These are phyloP conservation scores for Paradoxurus hermaphroditus DNA, from an alignment of 2,113 vertebrate genomes.

Conservation along the genomic window DNA sequence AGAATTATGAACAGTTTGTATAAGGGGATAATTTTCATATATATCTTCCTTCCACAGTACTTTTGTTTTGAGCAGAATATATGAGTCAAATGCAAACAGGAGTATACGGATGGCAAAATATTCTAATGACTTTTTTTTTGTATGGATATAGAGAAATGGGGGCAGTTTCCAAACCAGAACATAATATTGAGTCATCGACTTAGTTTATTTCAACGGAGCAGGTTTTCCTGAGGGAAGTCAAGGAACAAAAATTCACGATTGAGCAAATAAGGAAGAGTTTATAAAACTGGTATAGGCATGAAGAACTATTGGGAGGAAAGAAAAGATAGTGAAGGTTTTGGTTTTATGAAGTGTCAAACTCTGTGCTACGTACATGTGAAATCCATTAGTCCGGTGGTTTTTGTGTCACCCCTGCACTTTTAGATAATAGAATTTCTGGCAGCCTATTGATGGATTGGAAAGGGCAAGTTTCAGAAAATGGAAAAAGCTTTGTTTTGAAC, in stretches of 20 bases:
- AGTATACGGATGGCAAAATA: not conserved
- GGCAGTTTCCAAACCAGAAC: not conserved
- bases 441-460: not conserved
- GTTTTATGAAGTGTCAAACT: not conserved
- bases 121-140: not conserved
- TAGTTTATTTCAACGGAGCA: not conserved
- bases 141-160: not conserved
- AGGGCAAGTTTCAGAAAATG: slow-evolving; percentile 27
- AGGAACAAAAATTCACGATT: not conserved
- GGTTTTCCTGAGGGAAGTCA: slow-evolving; percentile 19
- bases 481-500: not conserved
- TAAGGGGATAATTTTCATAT: not conserved
- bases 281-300: not conserved
- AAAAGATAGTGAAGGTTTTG: not conserved
- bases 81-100: not conserved
- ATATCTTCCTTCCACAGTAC: not conserved
- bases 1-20: not conserved
- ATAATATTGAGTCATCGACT: not conserved
- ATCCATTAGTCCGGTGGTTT: not conserved
- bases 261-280: not conserved
- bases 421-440: not conserved
- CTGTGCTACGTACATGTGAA: not conserved
- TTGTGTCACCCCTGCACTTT: not conserved
- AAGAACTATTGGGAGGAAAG: not conserved
- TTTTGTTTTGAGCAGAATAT: not conserved